Conservation (phyloP, 1,140 invertebrate genomes). For the Heliconius congener region DNA sequence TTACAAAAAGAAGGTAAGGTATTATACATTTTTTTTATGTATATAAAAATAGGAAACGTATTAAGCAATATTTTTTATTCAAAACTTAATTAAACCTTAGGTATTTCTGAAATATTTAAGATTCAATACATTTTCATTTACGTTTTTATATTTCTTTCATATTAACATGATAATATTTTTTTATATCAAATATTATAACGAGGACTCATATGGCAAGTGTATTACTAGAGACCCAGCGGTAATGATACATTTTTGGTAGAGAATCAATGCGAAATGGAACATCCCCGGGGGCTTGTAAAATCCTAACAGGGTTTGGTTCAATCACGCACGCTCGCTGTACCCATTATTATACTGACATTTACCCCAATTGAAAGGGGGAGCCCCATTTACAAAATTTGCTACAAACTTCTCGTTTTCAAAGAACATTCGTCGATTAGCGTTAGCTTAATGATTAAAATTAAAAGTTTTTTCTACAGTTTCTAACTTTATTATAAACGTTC, state of each 20-base stretch:
- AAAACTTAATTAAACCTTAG: too few species aligned
- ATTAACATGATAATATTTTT: background rate
- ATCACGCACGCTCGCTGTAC: slow-evolving; percentile 44
- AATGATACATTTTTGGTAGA: slow-evolving; percentile 43
- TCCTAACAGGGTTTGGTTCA: slow-evolving; percentile 43
- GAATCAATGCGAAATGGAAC: slow-evolving; percentile 41
- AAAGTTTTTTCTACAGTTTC: background rate
- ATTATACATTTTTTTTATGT: too few species aligned
- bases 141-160: background rate
- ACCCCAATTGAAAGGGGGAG: slow-evolving; percentile 38
- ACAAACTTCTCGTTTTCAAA: slow-evolving; percentile 18
- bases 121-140: background rate
- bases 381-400: slow-evolving; percentile 33
- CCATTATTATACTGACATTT: slow-evolving; percentile 40
- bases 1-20: too few species aligned
- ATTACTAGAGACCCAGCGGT: slow-evolving; percentile 20
- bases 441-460: background rate
- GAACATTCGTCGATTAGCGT: slow-evolving; percentile 13
- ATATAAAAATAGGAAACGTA: too few species aligned
- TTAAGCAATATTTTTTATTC: too few species aligned
- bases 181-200: background rate
- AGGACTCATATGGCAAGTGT: background rate
- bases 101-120: too few species aligned
- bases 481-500: background rate
- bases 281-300: slow-evolving; percentile 38